Evolutionary conservation across 2,888 invertebrate genomes (phyloP).

Genomic region (Amphipoea lucens): DNA sequence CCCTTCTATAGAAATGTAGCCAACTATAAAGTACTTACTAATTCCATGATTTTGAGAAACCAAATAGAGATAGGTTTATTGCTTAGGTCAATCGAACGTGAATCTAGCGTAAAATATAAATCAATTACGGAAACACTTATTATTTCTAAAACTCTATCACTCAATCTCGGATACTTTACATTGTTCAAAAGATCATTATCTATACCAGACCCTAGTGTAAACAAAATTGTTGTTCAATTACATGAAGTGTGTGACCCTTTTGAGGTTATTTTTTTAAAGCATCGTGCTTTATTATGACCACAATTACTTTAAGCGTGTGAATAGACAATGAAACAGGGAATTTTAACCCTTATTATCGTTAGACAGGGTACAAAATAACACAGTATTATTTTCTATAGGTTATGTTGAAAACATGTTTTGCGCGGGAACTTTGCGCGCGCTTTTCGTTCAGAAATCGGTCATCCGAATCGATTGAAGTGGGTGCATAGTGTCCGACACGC

Average conservation of each 20-base stretch:
- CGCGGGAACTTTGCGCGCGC: slow-evolving; percentile 76
- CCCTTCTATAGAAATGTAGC: neutral
- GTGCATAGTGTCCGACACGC: slow-evolving; percentile 82
- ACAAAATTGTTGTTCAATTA: slow-evolving; percentile 78
- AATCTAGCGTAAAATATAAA: neutral
- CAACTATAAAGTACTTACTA: neutral
- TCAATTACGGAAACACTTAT: slow-evolving; percentile 18
- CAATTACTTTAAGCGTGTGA: slow-evolving; percentile 65
- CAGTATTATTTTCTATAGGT: slow-evolving; percentile 20
- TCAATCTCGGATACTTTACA: slow-evolving; percentile 48
- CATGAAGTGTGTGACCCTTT: slow-evolving; percentile 81
- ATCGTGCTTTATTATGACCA: slow-evolving; percentile 62
- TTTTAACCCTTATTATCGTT: slow-evolving; percentile 9
- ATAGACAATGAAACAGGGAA: slow-evolving; percentile 51
- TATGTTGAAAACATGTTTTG: slow-evolving; percentile 68
- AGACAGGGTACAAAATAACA: slow-evolving; percentile 22
- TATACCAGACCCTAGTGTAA: slow-evolving; percentile 57
- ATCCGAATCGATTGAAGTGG: slow-evolving; percentile 81
- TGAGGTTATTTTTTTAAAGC: slow-evolving; percentile 74
- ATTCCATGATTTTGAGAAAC: neutral
- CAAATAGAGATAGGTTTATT: neutral
- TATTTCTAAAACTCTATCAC: slow-evolving; percentile 30
- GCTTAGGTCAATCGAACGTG: neutral
- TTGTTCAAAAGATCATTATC: slow-evolving; percentile 61
- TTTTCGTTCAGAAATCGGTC: slow-evolving; percentile 78